Evolutionary conservation across 2,797 vertebrate genomes (phyloP).

Genomic region (Thripadectes ignobilis): DNA sequence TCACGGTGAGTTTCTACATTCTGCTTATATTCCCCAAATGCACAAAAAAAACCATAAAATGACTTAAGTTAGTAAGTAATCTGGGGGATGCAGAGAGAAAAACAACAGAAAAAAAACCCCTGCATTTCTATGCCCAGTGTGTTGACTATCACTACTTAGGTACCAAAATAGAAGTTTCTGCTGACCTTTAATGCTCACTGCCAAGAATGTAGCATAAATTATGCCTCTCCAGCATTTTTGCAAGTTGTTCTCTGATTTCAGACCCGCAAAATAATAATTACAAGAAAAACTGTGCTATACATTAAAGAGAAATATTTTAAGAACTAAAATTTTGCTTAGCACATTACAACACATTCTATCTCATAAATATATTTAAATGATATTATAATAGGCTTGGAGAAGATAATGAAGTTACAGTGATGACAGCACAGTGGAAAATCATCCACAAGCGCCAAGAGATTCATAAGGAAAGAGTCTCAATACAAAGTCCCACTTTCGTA

Average conservation of each 20-base stretch:
- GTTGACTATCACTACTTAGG: conserved; percentile 13
- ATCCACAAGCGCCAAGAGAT: conserved; percentile 37
- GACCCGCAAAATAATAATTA: conserved; percentile 36
- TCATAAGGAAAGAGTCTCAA: neutral
- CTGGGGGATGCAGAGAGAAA: neutral
- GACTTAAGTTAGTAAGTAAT: conserved; percentile 7
- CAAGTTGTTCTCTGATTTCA: conserved; percentile 48
- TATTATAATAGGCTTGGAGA: conserved; percentile 24
- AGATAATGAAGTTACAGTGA: conserved; percentile 26
- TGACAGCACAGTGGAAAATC: conserved; percentile 26
- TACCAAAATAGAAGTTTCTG: conserved; percentile 27
- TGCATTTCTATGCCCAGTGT: conserved; percentile 9
- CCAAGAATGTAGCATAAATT: conserved; percentile 29
- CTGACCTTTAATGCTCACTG: conserved; percentile 11
- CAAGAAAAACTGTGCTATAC: conserved; percentile 16
- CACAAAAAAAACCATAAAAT: neutral
- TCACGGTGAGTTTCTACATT: neutral
- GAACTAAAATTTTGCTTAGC: conserved; percentile 39
- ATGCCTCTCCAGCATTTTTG: conserved; percentile 50
- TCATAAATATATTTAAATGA: conserved; percentile 49
- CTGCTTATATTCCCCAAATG: conserved; percentile 25
- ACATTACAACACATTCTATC: conserved; percentile 29
- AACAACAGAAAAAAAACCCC: neutral
- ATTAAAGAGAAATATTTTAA: conserved; percentile 57
- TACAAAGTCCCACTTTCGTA: neutral